Evolutionary conservation across 2,888 invertebrate species (phyloP).

Genomic region (Limnephilus rhombicus): DNA sequence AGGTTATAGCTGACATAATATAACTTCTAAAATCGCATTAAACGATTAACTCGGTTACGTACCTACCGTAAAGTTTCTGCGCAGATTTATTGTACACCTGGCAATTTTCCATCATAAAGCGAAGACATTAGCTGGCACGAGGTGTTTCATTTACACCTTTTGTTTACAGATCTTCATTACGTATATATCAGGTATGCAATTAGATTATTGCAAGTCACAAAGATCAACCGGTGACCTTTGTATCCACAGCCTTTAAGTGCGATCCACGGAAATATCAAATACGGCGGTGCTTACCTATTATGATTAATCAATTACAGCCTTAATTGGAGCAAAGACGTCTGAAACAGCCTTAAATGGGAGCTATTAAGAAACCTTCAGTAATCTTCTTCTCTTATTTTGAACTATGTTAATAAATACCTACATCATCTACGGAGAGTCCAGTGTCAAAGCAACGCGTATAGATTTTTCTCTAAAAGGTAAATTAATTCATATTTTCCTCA

Average conservation of each 20-base stretch:
- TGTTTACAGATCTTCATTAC: background rate
- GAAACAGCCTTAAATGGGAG: background rate
- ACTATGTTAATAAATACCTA: background rate
- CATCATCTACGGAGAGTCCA: background rate
- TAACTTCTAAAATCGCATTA: background rate
- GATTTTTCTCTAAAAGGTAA: background rate
- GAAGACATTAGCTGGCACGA: background rate
- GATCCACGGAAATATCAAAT: conserved; percentile 8
- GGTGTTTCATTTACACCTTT: conserved; percentile 1
- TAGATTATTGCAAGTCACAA: conserved; percentile 15
- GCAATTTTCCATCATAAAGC: background rate
- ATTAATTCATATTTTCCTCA: no score
- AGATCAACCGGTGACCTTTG: conserved; percentile 22
- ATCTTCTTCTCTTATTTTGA: background rate
- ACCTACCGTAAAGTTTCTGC: background rate
- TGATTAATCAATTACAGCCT: background rate
- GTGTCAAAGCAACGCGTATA: background rate
- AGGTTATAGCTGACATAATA: background rate
- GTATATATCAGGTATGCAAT: background rate
- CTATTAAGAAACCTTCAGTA: background rate
- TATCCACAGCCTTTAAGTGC: conserved; percentile 9
- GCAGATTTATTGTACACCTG: background rate
- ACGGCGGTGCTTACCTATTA: background rate
- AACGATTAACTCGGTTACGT: background rate
- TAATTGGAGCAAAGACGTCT: conserved; percentile 40